Base-by-base conservation (phyloP, 2,888 invertebrate genomes). In the Macropis europaea region DNA sequence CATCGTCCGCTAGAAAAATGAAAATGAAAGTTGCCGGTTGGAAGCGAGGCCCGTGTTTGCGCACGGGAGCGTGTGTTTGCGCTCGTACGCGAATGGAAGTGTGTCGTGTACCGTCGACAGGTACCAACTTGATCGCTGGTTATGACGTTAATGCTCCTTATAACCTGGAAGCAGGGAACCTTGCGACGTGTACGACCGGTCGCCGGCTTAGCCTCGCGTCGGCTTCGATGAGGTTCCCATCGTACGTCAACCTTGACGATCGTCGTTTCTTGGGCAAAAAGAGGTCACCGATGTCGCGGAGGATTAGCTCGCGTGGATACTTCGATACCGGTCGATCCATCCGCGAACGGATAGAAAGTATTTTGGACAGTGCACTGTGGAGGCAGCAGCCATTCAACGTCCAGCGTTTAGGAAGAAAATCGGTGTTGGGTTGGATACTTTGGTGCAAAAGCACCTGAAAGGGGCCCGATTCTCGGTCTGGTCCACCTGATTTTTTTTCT, bases 1-100 rank as follows among this genome's bases (percentile, higher is more conserved):
- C 47, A 38, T 24, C 30, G 6, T 1, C 9, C 9, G 6, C 2
- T 13, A 48, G 40, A 79, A 76, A 79, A 76, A 79, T 73, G 69
- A 69, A 76, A 78, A 72, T 67, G 76, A 78, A 78, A 79, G 79
- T 78, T 59, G 45, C 45, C 6, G 17, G 47, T 38, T 38, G 19
- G 67, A 56, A 56, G 60, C 45, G n/a, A 15, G 57, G 19, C 13
- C 50, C 57, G 63, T 64, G 73, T 67, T 69, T 54, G 63, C 47
- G 22, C 70, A 57, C 54, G 69, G 69, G 45, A 75, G 69, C 62
- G 67, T 59, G 53, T 43, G 61, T 66, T 61, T 48, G 59, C 63
- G 36, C 54, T 48, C 57, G 60, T 43, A 38, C 50, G 15, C 19
- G 53, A n/a, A 34, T 34, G 38, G 57, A 70, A 71, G 71, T 77